Evolutionary conservation across 2,797 vertebrate species (phyloP), one percentile per base, ranked within the genome.

Genomic region (Potorous gilbertii): DNA sequence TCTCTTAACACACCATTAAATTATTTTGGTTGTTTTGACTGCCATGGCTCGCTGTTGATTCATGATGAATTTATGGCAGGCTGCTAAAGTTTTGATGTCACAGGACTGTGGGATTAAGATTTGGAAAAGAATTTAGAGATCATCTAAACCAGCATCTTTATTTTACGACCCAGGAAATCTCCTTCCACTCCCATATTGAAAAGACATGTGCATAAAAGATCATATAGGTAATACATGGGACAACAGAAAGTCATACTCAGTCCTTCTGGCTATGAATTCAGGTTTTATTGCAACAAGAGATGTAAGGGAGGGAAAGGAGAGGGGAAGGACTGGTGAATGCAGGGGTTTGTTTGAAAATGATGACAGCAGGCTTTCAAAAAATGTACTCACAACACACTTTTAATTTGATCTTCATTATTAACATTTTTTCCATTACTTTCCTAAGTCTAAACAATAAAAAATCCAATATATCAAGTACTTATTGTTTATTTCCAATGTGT

Each of bases 261-360:
- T 81, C 66, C n/a, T 66, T 74, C n/a, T 81, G n/a, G 12, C n/a
- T 81, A 46, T 46, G n/a, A 81, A 40, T 81, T 21, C n/a, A 81
- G 18, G 18, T 0, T 81, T 81, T 81, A 81, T 81, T 81, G 0
- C 1, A 40, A 14, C 18, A 81, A 81, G n/a, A 81, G n/a, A 74
- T 40, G 34, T n/a, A 40, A 0, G 1, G 0, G 34, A 5, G 31
- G 28, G 12, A 8, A 12, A 4, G 59, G 10, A 34, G 5, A 1
- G 12, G 12, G 31, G 34, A 6, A 40, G 62, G 34, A 16, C 34
- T 4, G 3, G n/a, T 18, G 62, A 74, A 5, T 40, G 0, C 18
- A 81, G 66, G n/a, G n/a, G 18, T 81, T 34, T 81, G 66, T 40
- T 81, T 8, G n/a, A 9, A 81, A 46, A 81, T 81, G 16, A 81